phyloP scores from a whole-genome alignment of 2,113 vertebrate species.

The Symphodus melops region DNA sequence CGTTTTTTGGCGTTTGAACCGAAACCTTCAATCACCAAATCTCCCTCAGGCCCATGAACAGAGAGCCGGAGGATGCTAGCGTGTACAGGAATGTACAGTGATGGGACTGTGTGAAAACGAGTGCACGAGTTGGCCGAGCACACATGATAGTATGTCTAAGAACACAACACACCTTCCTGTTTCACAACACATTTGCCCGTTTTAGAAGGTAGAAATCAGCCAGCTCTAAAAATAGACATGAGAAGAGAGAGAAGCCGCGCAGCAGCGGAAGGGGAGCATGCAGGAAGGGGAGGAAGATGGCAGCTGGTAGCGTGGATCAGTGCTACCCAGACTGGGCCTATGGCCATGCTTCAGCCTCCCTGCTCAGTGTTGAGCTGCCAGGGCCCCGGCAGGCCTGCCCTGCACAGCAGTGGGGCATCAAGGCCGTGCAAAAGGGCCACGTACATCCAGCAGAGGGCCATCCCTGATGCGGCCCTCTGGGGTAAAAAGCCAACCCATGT shows the following conservation, averaged over 20 bases:
- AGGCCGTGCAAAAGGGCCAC: constrained; percentile 51
- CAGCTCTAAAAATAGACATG: constrained; percentile 86
- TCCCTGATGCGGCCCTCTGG: constrained; percentile 32
- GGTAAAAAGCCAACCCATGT: constrained; percentile 38
- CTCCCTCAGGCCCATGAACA: constrained; percentile 55
- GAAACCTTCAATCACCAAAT: constrained; percentile 69
- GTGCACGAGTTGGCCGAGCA: constrained; percentile 44
- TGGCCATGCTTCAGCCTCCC: constrained; percentile 58
- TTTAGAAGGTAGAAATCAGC: constrained; percentile 85
- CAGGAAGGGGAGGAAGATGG: constrained; percentile 79
- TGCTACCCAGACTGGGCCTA: constrained; percentile 77
- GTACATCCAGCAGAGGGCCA: constrained; percentile 45
- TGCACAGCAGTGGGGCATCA: constrained; percentile 58
- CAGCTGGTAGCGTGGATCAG: constrained; percentile 79
- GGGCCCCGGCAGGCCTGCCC: constrained; percentile 50
- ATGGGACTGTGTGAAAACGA: constrained; percentile 34
- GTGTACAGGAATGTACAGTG: constrained; percentile 58
- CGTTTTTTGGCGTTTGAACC: constrained; percentile 62
- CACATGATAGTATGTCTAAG: constrained; percentile 53
- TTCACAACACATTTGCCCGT: constrained; percentile 79
- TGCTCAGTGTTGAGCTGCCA: constrained; percentile 48
- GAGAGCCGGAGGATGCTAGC: constrained; percentile 65
- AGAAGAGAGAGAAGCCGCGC: constrained; percentile 70
- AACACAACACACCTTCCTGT: constrained; percentile 61
- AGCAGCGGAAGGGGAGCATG: constrained; percentile 76